These are phyloP conservation scores for Aethina tumida DNA, from an alignment of 1,140 invertebrate species.

Conservation along the genomic window DNA sequence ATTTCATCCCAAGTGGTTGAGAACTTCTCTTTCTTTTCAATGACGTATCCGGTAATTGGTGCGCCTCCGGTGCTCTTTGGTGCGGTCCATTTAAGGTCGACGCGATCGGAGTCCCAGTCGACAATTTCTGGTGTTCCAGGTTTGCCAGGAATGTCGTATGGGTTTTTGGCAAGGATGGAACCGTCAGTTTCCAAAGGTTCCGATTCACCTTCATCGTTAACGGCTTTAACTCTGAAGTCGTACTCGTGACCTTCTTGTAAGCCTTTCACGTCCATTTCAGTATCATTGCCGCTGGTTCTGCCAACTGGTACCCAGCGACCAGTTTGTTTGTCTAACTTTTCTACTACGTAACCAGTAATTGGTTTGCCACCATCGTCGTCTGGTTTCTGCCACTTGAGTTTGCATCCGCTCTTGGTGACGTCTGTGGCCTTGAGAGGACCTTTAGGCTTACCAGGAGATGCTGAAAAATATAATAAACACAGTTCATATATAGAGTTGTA, in stretches of 20 bases:
- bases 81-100: constrained; percentile 87
- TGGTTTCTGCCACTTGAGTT: constrained; percentile 93
- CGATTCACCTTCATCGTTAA: constrained; percentile 96
- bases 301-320: constrained; percentile 91
- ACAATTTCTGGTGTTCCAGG: constrained; percentile 80
- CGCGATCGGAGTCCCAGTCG: constrained; percentile 89
- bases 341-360: constrained; percentile 91
- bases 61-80: constrained; percentile 87
- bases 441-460: constrained; percentile 71
- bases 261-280: constrained; percentile 85
- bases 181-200: constrained; percentile 86
- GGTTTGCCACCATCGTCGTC: constrained; percentile 97
- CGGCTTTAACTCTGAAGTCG: constrained; percentile 93
- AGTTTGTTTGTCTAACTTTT: constrained; percentile 89
- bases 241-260: constrained; percentile 91
- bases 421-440: constrained; percentile 89
- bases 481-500: constrained; percentile 1
- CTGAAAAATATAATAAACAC: constrained; percentile 34
- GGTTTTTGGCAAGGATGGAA: constrained; percentile 84
- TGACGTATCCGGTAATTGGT: constrained; percentile 89
- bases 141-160: constrained; percentile 81
- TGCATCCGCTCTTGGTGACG: constrained; percentile 84
- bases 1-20: constrained; percentile 82
- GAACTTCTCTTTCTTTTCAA: constrained; percentile 94
- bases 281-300: constrained; percentile 69